These are phyloP conservation scores for Campaea margaritaria DNA, from an alignment of 2,888 invertebrate species.

Conservation along the genomic window DNA sequence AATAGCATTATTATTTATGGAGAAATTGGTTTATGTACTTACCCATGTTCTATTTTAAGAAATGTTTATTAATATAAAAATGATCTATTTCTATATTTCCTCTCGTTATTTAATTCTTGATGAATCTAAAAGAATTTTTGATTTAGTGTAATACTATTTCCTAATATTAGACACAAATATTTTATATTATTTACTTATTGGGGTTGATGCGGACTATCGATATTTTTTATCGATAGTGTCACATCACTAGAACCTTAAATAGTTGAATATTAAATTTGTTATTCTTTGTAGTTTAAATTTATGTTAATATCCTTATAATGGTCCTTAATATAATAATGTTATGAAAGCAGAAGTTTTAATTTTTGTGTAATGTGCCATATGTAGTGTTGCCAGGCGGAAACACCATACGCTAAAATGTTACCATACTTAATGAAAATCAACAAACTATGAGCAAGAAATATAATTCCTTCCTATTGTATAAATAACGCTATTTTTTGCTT, in stretches of 20 bases:
- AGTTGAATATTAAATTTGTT: slow-evolving; percentile 42
- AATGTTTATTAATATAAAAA: slow-evolving; percentile 57
- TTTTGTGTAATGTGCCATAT: slow-evolving; percentile 80
- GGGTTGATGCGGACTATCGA: slow-evolving; percentile 19
- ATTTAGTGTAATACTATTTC: slow-evolving; percentile 38
- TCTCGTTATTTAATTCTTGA: slow-evolving; percentile 51
- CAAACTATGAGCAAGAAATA: slow-evolving; percentile 56
- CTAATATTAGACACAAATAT: slow-evolving; percentile 29
- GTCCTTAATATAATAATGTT: slow-evolving; percentile 82
- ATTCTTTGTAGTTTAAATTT: slow-evolving; percentile 56
- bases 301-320: slow-evolving; percentile 55
- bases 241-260: slow-evolving; percentile 39
- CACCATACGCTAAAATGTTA: slow-evolving; percentile 79
- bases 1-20: slow-evolving; percentile 60
- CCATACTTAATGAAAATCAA: slow-evolving; percentile 67
- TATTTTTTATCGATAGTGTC: slow-evolving; percentile 35
- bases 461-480: slow-evolving; percentile 74
- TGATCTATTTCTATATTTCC: slow-evolving; percentile 56
- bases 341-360: slow-evolving; percentile 55
- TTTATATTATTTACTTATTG: slow-evolving; percentile 30
- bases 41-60: slow-evolving; percentile 63
- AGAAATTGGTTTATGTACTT: slow-evolving; percentile 81
- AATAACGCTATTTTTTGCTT: slow-evolving; percentile 78
- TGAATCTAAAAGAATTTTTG: slow-evolving; percentile 60
- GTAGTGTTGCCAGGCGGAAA: slow-evolving; percentile 79